Evolutionary conservation across 2,113 vertebrate genomes (phyloP).

Genomic region (Albula glossodonta): DNA sequence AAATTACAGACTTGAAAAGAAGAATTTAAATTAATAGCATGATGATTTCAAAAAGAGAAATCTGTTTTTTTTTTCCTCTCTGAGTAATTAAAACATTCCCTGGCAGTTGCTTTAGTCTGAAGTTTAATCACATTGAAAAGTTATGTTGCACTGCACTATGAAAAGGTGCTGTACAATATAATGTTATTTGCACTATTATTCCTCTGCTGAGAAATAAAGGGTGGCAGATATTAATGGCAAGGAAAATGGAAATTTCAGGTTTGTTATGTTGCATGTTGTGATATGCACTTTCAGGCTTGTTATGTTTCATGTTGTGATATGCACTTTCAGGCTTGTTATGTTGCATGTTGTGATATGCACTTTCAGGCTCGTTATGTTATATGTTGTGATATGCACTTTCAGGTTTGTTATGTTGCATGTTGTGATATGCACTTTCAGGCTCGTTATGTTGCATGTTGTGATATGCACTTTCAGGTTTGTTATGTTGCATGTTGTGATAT

Average conservation of each 20-base stretch:
- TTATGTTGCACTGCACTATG: not conserved
- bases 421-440: no score
- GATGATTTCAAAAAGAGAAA: not conserved
- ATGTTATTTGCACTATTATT: not conserved
- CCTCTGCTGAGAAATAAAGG: not conserved
- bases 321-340: no score
- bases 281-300: no score
- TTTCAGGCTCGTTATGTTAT: no score
- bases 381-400: no score
- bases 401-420: no score
- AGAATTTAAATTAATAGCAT: not conserved
- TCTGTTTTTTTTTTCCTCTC: not conserved
- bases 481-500: no score
- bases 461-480: no score
- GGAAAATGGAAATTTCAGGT: not conserved
- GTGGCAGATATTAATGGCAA: not conserved
- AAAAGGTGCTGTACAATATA: not conserved
- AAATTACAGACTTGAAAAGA: conserved; percentile 14
- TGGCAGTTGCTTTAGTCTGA: conserved; percentile 1
- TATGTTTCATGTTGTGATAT: no score
- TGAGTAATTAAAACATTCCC: not conserved
- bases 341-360: no score
- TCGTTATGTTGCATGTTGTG: no score
- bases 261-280: no score
- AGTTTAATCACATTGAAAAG: not conserved